Percentiles rank a stretch among this genome's conserved stretches.
phyloP scores from a whole-genome alignment of 2,113 vertebrate species.

The Physeter macrocephalus region DNA sequence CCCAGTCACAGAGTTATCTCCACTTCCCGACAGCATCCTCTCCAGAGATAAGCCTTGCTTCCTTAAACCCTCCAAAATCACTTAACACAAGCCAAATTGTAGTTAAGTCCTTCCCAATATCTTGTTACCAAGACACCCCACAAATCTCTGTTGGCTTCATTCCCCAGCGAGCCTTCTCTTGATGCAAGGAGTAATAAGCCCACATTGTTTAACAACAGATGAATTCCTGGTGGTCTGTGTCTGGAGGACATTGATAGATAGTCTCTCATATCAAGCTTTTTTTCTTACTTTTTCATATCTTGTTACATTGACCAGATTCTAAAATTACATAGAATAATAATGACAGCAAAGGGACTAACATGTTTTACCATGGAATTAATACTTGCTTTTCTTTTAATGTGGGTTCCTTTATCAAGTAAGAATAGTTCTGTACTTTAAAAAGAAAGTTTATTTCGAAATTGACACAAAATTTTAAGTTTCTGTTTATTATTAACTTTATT shows the following conservation, averaged over 20 bases:
- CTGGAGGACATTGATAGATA: not conserved
- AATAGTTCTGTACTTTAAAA: not conserved
- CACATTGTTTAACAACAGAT: not conserved
- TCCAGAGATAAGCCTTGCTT: not conserved
- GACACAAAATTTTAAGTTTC: not conserved
- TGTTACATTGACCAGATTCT: not conserved
- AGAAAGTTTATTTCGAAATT: not conserved
- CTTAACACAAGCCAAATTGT: not conserved
- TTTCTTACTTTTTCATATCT: not conserved
- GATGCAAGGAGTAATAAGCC: not conserved
- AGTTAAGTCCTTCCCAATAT: not conserved
- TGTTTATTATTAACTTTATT: not conserved
- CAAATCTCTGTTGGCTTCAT: not conserved
- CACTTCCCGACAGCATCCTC: not conserved
- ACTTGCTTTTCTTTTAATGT: not conserved
- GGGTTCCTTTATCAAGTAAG: not conserved
- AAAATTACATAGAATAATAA: not conserved
- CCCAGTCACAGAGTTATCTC: not conserved
- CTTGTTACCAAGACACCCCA: not conserved
- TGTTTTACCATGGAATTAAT: not conserved
- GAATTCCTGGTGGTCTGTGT: not conserved
- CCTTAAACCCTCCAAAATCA: not conserved
- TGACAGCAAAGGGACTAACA: not conserved
- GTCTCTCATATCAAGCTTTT: not conserved
- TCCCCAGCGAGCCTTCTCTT: not conserved